Evolutionary conservation across 2,888 invertebrate genomes (phyloP).

Genomic region (Oxystoma pomonae): DNA sequence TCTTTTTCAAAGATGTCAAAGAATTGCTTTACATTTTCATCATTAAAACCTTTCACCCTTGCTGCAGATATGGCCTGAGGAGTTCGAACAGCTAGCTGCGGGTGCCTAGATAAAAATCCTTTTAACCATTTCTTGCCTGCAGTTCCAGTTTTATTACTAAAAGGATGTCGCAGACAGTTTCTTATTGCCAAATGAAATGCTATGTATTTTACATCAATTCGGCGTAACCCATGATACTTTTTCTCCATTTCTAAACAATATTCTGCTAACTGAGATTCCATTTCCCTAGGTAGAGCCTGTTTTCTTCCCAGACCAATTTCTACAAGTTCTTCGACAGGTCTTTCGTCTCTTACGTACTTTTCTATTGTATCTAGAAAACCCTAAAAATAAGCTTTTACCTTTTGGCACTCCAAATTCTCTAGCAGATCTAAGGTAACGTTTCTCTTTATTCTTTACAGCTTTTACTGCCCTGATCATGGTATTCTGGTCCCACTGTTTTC

Average conservation of each 20-base stretch:
- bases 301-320: too few relatives aligned
- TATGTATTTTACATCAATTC: not conserved
- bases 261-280: not conserved
- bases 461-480: slow-evolving; percentile 2
- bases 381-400: too few relatives aligned
- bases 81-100: not conserved
- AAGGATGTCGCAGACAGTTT: not conserved
- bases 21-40: slow-evolving; percentile 8
- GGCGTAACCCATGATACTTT: not conserved
- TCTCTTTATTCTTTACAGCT: slow-evolving; percentile 1
- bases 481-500: not conserved
- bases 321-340: too few relatives aligned
- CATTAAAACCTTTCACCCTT: slow-evolving; percentile 14
- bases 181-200: not conserved
- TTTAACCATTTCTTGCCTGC: not conserved
- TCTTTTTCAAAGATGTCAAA: slow-evolving; percentile 8
- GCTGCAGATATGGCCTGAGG: slow-evolving; percentile 6
- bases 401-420: not conserved
- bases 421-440: not conserved
- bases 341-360: too few relatives aligned
- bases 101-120: not conserved
- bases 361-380: too few relatives aligned
- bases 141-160: not conserved
- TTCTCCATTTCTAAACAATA: not conserved
- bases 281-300: not conserved